These are phyloP conservation scores for Sternarchorhynchus goeldii DNA, from an alignment of 2,797 vertebrate species.

Conservation along the genomic window DNA sequence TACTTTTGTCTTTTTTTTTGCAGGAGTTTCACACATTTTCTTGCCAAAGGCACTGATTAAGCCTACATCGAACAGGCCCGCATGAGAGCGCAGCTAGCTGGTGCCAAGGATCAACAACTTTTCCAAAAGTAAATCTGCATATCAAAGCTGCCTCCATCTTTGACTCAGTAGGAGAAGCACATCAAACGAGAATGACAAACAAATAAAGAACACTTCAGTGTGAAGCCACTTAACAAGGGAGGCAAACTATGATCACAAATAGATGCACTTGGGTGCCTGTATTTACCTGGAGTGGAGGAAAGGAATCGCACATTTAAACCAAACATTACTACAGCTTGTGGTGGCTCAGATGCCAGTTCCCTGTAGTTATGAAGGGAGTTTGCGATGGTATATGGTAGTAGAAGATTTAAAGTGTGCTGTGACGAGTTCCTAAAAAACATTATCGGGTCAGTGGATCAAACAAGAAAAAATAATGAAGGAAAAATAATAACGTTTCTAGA, in stretches of 20 bases:
- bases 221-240: conserved; percentile 33
- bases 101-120: background rate
- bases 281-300: background rate
- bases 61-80: background rate
- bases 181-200: conserved; percentile 37
- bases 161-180: conserved; percentile 18
- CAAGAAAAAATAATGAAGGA: too few species aligned
- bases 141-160: conserved; percentile 35
- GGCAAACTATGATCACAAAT: conserved; percentile 37
- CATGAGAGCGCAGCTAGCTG: background rate
- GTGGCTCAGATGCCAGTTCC: too few species aligned
- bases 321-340: too few species aligned
- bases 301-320: background rate
- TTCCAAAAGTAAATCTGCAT: conserved; percentile 40
- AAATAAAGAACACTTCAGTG: conserved; percentile 45
- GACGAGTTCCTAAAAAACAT: too few species aligned
- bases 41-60: conserved; percentile 24
- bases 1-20: background rate
- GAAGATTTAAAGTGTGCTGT: too few species aligned
- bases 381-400: too few species aligned
- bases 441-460: too few species aligned
- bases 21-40: background rate
- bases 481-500: too few species aligned
- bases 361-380: too few species aligned
- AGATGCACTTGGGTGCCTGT: background rate